Evolutionary conservation across 2,797 vertebrate genomes (phyloP), one percentile per base, ranked within the genome.

Genomic region (Poeciliopsis gracilis): DNA sequence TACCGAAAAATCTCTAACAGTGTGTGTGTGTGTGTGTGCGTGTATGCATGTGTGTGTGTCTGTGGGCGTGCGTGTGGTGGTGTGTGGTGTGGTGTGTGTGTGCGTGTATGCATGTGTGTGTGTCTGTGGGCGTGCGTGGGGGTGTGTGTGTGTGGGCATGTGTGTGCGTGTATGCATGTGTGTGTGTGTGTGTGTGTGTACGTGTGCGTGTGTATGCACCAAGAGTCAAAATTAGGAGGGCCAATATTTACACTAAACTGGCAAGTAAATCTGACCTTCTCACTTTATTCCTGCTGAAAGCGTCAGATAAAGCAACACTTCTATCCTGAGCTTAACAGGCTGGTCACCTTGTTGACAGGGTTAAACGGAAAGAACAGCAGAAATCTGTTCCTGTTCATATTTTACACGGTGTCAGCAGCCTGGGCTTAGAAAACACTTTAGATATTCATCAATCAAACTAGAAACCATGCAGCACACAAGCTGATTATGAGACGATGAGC

Each of bases 401-500:
- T 55, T 77, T 46, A 61, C 30, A 47, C 9, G 0, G 18, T 28
- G 77, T 72, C 75, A 71, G 66, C 49, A 18, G 63, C 36, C 51
- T 78, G 69, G 69, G 71, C 53, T 61, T 12, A 38, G 71, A n/a
- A 71, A 66, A 28, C 5, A 63, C 25, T 66, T 80, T 75, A 75
- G 55, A 72, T 23, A 4, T 20, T 61, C 33, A 75, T 61, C 55
- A 76, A 76, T 82, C 57, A 82, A 74, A 78, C 13, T 73, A 36
- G 43, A 79, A 79, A 72, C 72, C 46, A 78, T 73, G 51, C 43
- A 83, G 75, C 12, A 13, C 38, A 45, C 7, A 18, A 36, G 57
- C 67, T 63, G 79, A 66, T 76, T 71, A 76, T 77, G 67, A 85
- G 69, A 75, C 66, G 47, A 51, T 45, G 43, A 49, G 36, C 72